Conservation (phyloP, 2,888 invertebrate species). For the Morpho deidamia region DNA sequence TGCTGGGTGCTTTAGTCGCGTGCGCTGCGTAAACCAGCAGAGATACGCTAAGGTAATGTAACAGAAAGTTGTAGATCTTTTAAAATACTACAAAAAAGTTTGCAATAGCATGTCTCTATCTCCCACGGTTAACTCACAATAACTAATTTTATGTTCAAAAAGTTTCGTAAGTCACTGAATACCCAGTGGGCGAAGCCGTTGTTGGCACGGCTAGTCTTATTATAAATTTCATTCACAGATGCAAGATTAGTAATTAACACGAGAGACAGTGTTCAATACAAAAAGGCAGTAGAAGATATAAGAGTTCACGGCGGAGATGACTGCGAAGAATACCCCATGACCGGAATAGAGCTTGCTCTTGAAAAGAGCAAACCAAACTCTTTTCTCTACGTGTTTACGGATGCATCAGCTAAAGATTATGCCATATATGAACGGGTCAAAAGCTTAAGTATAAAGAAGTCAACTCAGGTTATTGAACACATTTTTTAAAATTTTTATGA, state of each 20-base stretch:
- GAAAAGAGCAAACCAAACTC: slow-evolving; percentile 41
- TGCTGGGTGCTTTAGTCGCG: no score
- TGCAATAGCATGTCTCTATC: no score
- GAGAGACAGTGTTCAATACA: slow-evolving; percentile 34
- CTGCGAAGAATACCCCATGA: slow-evolving; percentile 51
- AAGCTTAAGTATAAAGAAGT: slow-evolving; percentile 38
- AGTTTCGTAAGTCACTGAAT: no score
- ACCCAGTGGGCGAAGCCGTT: no score
- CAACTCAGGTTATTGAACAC: slow-evolving; percentile 29
- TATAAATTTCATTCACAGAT: slow-evolving; percentile 24
- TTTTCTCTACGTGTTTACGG: slow-evolving; percentile 53
- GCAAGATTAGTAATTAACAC: slow-evolving; percentile 31
- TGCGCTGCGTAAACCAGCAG: no score
- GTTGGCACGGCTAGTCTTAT: no score
- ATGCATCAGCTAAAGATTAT: slow-evolving; percentile 49
- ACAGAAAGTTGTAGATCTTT: no score
- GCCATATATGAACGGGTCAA: slow-evolving; percentile 31
- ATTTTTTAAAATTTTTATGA: not conserved
- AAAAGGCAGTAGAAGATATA: slow-evolving; percentile 30
- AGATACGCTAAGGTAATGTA: no score
- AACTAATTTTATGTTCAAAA: no score
- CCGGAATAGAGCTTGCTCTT: slow-evolving; percentile 45
- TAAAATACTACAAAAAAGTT: no score
- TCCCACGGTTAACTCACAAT: no score
- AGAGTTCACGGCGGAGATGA: slow-evolving; percentile 33